Percentiles rank a stretch among this genome's conserved stretches.
Evolutionary conservation across 2,888 invertebrate genomes (phyloP).

Genomic region (Poecilobothrus nobilitatus): DNA sequence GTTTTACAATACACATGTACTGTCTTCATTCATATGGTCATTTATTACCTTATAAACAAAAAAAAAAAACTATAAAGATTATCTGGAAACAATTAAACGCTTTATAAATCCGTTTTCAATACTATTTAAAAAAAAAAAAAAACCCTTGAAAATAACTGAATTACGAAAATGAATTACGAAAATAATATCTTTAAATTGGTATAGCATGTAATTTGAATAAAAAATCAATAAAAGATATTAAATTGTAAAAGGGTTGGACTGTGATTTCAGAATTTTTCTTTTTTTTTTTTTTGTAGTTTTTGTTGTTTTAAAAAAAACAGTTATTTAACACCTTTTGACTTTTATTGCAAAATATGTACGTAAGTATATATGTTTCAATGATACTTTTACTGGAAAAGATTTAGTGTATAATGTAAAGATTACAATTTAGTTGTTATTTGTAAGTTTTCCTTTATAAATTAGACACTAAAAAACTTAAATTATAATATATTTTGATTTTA

Average conservation of each 20-base stretch:
- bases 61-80: too few species aligned
- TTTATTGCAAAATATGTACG: background rate
- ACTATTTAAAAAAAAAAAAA: background rate
- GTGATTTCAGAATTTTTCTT: background rate
- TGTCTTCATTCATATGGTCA: background rate
- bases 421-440: background rate
- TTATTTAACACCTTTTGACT: conserved; percentile 4
- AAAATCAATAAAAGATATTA: background rate
- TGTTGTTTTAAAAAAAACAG: background rate
- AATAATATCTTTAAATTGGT: background rate
- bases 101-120: background rate
- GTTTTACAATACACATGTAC: background rate
- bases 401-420: too few species aligned
- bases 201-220: background rate
- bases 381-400: too few species aligned
- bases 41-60: background rate
- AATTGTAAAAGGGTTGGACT: background rate
- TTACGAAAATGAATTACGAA: too few species aligned
- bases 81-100: background rate
- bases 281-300: background rate
- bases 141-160: background rate
- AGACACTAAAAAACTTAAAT: background rate
- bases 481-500: background rate
- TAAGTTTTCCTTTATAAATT: background rate
- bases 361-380: background rate